Base-by-base conservation (phyloP, 2,888 invertebrate species). In the Micropterix aruncella region DNA sequence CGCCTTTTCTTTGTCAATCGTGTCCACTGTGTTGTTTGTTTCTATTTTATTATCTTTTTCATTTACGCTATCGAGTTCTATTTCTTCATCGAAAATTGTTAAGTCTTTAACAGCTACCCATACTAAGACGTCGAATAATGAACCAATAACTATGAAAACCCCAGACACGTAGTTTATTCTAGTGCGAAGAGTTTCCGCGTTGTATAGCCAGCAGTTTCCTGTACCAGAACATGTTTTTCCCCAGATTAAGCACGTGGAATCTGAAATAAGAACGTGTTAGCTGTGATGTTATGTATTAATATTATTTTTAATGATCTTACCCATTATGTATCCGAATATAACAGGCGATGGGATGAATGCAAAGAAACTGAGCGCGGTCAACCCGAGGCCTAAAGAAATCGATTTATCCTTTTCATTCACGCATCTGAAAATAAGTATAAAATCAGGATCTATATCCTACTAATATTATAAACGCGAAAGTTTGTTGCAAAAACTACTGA, bases 331-430 rank as follows among this genome's bases (percentile, higher is more conserved):
- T 44, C 86, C 86, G 54, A 83, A 83, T 46, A 85, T 66, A 50
- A 87, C 81, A 0, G 86, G 86, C 41, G 82, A 80, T 1, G 86
- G 86, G 52, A 85, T 79, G 54, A 83, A 81, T 7, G 82, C 80
- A 52, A 81, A 75, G 45, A 83, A 63, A 48, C 80, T 80, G 70
- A 80, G 74, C 52, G 82, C 65, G 57, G 77, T 79, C 50, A 82
- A 64, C 18, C 78, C 75, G 46, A 83, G 75, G 19, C 82, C 83
- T 73, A 83, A 79, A 2, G 83, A 79, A 1, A 80, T 77, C 0
- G 82, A 73, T 58, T 83, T 83, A 56, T 83, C 83, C 56, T 79
- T 77, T 53, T 82, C 80, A 9, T 80, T 78, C 3, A 83, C 81
- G 58, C 81, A 82, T 56, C 79, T 75, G 52, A 19, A 56, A 43